Base-by-base conservation (phyloP, 2,888 invertebrate species). In the Drosophila bunnanda region DNA sequence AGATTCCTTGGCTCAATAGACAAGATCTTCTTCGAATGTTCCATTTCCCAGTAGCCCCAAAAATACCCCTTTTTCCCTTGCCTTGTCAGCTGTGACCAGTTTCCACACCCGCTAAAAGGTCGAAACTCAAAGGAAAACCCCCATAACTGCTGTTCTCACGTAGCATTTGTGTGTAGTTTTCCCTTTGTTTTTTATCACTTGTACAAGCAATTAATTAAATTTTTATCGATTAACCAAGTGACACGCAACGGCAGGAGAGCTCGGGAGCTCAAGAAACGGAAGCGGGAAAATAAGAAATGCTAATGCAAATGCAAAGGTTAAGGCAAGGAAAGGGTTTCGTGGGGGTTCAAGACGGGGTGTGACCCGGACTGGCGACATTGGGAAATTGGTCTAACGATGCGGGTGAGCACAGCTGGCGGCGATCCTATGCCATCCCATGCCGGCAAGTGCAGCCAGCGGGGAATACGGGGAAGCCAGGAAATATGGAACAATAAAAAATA, bases 311-410 rank as follows among this genome's bases (percentile, higher is more conserved):
- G 9, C 44, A 12, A n/a, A 15, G 22, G 30, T 30, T 17, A 32
- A 41, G 15, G 9, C 0, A 13, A 17, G 28, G 13, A 36, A 57
- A 41, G 52, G 57, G 68, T 58, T 25, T 9, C 15, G 25, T 2
- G 25, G 25, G 17, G 41, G 52, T 17, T 9, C 41, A 46, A 39
- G 68, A 53, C 44, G 68, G 75, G 84, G 84, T 74, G 82, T 81
- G 76, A 39, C 77, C 77, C 48, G 50, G 50, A 57, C 67, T 70
- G 39, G 50, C 48, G 75, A 60, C 76, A 77, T 81, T 87, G 78
- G 74, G 68, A 80, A 87, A 83, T 87, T 84, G 78, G 82, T 84
- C 59, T 76, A 87, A 80, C 88, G 80, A 83, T 83, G 83, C 83
- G 88, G 83, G 83, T 71, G 82, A 87, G 82, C 87, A 82, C 82